phyloP scores from a whole-genome alignment of 2,113 vertebrate species.

The Papio anubis region DNA sequence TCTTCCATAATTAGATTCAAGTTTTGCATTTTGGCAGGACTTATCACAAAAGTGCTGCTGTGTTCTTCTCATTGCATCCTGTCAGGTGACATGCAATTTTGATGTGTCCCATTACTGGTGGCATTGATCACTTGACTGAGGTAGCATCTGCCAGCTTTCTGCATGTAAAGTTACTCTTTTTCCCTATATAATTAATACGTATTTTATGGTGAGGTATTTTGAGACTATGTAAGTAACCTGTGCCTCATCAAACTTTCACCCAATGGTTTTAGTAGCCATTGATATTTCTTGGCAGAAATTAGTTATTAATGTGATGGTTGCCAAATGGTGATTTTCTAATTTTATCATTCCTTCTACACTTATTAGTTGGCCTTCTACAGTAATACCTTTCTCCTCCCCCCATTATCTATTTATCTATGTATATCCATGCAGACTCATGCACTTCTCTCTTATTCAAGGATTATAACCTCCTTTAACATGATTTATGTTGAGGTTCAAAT shows the following conservation, averaged over 20 bases:
- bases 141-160: not conserved
- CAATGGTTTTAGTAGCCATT: not conserved
- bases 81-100: rapidly evolving
- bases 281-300: not conserved
- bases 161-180: not conserved
- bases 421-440: not conserved
- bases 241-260: not conserved
- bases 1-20: not conserved
- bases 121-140: not conserved
- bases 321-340: not conserved
- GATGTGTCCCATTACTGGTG: not conserved
- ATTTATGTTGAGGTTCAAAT: not conserved
- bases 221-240: not conserved
- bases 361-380: not conserved
- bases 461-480: not conserved
- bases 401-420: not conserved
- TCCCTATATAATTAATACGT: not conserved
- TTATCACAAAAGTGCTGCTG: not conserved
- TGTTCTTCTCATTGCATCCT: not conserved
- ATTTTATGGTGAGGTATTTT: not conserved
- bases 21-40: not conserved
- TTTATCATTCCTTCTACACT: not conserved
- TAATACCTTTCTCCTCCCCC: not conserved
- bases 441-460: not conserved
- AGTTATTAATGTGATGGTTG: not conserved